Evolutionary conservation across 37 sponge, comb jelly and placozoan species (phyloP).

Genomic region (Theonella swinhoei): DNA sequence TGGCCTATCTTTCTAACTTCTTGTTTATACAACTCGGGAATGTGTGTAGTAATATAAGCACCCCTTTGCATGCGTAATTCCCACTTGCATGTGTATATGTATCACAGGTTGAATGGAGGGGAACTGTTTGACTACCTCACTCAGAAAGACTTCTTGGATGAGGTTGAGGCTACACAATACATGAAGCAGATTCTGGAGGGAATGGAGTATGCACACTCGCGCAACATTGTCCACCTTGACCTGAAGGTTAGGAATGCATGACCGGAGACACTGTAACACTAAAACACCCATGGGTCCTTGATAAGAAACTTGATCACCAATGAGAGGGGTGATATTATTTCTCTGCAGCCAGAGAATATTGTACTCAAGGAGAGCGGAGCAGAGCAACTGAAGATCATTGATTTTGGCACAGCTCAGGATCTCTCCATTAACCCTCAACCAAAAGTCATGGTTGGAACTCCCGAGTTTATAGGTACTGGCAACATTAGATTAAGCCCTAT

Average conservation of each 20-base stretch:
- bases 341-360: constrained; percentile 86
- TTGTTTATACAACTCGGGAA: too few species aligned
- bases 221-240: constrained; percentile 81
- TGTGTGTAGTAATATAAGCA: too few species aligned
- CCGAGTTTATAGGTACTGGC: constrained; percentile 92
- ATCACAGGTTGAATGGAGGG: constrained; percentile 83
- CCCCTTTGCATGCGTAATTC: too few species aligned
- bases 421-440: constrained; percentile 18
- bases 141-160: constrained; percentile 73
- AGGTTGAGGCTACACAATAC: constrained; percentile 65
- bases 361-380: constrained; percentile 59
- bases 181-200: constrained; percentile 71
- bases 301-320: too few species aligned
- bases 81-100: too few species aligned
- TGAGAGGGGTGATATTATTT: not conserved
- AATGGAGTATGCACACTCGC: constrained; percentile 53
- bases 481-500: too few species aligned
- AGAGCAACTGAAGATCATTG: constrained; percentile 73
- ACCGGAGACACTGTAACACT: not conserved
- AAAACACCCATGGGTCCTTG: too few species aligned
- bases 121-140: constrained; percentile 87
- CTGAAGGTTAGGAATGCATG: constrained; percentile 60
- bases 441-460: constrained; percentile 78
- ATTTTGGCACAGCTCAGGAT: constrained; percentile 82
- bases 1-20: too few species aligned